These are phyloP conservation scores for Rhynchonema sp. DNA, from an alignment of 2,888 invertebrate species.

Conservation along the genomic window DNA sequence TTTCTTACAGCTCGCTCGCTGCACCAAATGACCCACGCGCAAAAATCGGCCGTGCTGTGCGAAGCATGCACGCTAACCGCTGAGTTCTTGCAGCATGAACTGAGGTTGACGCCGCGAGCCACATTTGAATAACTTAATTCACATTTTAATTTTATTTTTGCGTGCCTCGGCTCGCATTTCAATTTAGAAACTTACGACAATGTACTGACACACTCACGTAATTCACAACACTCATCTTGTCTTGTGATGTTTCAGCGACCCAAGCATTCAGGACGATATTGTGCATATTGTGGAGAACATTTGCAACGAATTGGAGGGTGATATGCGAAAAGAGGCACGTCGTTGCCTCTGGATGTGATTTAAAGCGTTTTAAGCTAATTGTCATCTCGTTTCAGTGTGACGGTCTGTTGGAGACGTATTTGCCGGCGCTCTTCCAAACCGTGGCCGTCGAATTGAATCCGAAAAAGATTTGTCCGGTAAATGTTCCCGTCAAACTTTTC, in stretches of 20 bases:
- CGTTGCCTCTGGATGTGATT: background rate
- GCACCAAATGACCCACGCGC: background rate
- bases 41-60: constrained; percentile 3
- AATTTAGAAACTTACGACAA: too few species aligned
- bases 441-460: background rate
- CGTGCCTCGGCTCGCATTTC: too few species aligned
- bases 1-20: background rate
- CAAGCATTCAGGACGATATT: background rate
- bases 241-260: too few species aligned
- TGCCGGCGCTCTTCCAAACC: constrained; percentile 21
- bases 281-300: background rate
- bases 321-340: background rate
- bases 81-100: constrained; percentile 8
- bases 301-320: background rate
- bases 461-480: background rate
- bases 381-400: constrained; percentile 14
- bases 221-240: too few species aligned
- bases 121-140: too few species aligned
- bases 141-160: too few species aligned
- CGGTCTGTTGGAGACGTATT: constrained; percentile 19
- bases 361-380: background rate
- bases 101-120: too few species aligned
- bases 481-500: background rate
- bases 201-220: too few species aligned
- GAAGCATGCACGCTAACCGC: constrained; percentile 7